These are phyloP conservation scores for Laticauda laticaudata DNA, from an alignment of 2,113 vertebrate genomes.

Conservation along the genomic window DNA sequence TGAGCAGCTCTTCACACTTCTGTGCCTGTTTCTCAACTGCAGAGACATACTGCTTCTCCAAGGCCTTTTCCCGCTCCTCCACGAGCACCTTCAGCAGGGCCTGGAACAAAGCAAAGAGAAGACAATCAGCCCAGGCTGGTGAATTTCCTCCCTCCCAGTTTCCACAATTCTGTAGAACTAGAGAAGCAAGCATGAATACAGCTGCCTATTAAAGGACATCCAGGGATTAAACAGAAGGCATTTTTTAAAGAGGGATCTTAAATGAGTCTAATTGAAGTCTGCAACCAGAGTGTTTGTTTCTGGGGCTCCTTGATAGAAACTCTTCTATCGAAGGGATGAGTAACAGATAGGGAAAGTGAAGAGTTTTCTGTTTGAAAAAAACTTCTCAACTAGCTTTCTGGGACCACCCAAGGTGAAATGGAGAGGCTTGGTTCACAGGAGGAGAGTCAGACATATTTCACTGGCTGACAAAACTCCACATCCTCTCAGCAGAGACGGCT, in stretches of 20 bases:
- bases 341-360: constrained; percentile 63
- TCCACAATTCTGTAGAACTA: not conserved
- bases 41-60: constrained; percentile 72
- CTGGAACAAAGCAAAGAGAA: constrained; percentile 61
- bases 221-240: constrained; percentile 37
- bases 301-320: constrained; percentile 49
- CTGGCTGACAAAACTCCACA: constrained; percentile 83
- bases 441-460: constrained; percentile 76
- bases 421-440: not conserved
- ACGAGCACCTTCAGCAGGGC: constrained; percentile 73
- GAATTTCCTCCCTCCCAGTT: not conserved
- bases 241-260: constrained; percentile 43
- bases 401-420: constrained; percentile 76
- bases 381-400: constrained; percentile 50
- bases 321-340: constrained; percentile 49
- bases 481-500: constrained; percentile 74
- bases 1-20: constrained; percentile 76
- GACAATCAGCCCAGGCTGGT: not conserved
- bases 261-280: constrained; percentile 37
- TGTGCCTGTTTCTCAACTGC: constrained; percentile 74
- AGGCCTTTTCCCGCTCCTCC: constrained; percentile 69
- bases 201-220: constrained; percentile 30
- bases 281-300: constrained; percentile 47
- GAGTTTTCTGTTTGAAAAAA: constrained; percentile 58
- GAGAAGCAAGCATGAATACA: constrained; percentile 37